Evolutionary conservation across 2,797 vertebrate species (phyloP).

Genomic region (Pseudochirops cupreus): DNA sequence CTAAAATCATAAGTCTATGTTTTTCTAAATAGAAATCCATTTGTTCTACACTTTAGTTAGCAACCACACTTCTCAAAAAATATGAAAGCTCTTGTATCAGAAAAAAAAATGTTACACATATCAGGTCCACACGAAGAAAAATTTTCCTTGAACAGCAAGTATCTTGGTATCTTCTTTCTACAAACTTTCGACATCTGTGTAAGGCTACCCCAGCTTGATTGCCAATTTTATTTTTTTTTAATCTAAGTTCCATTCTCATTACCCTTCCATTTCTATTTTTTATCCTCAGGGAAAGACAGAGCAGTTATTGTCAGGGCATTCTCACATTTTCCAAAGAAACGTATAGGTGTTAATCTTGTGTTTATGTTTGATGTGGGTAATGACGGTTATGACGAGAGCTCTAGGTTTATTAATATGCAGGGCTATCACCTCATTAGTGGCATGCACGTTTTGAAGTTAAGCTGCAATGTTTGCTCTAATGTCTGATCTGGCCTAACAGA

Average conservation of each 20-base stretch:
- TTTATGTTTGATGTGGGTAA: constrained; percentile 87
- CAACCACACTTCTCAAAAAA: constrained; percentile 30
- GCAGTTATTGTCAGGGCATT: constrained; percentile 84
- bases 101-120: constrained; percentile 47
- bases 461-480: constrained; percentile 81
- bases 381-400: constrained; percentile 78
- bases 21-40: constrained; percentile 41
- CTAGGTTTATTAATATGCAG: constrained; percentile 84
- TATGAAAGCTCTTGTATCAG: constrained; percentile 7
- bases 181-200: constrained; percentile 80
- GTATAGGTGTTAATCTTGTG: constrained; percentile 85
- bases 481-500: constrained; percentile 79
- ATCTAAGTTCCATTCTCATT: constrained; percentile 85
- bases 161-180: constrained; percentile 67
- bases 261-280: constrained; percentile 83
- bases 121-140: constrained; percentile 1
- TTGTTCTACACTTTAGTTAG: background rate
- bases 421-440: constrained; percentile 88
- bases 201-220: constrained; percentile 77
- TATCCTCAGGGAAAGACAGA: constrained; percentile 85
- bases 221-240: constrained; percentile 82
- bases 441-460: constrained; percentile 85
- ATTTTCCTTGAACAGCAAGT: constrained; percentile 17
- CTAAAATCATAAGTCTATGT: constrained; percentile 22
- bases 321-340: constrained; percentile 85